Evolutionary conservation across 2,113 vertebrate species (phyloP).

Genomic region (Varanus komodoensis): DNA sequence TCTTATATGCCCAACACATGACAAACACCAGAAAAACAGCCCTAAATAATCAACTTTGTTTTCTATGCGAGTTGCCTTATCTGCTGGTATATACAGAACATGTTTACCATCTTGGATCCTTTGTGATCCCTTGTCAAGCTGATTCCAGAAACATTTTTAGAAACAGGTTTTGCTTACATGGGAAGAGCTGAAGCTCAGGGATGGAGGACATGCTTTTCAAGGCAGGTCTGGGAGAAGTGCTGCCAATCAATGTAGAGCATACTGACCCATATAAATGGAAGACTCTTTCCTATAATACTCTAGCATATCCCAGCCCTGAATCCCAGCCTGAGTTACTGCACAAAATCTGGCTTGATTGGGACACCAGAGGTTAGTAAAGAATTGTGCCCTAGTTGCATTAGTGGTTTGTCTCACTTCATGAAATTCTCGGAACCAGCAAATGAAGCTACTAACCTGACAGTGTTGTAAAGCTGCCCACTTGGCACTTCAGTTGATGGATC

Average conservation of each 20-base stretch:
- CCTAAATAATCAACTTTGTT: too few species aligned
- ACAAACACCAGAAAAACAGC: too few species aligned
- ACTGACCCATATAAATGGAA: background rate
- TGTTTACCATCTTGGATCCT: too few species aligned
- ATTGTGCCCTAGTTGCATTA: slow-evolving; percentile 43
- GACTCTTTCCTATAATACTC: background rate
- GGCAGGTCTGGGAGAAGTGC: background rate
- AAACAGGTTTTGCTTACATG: too few species aligned
- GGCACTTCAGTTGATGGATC: background rate
- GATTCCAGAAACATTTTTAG: too few species aligned
- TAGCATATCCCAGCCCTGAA: background rate
- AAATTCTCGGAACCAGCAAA: slow-evolving; percentile 48
- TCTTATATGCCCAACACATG: too few species aligned
- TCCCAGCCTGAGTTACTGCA: slow-evolving; percentile 49
- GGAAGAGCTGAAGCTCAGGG: too few species aligned
- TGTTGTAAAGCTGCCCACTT: slow-evolving; percentile 15
- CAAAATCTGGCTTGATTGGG: slow-evolving; percentile 49
- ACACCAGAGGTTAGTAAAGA: slow-evolving; percentile 51
- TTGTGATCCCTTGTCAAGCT: too few species aligned
- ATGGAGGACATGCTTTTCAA: too few species aligned
- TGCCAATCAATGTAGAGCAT: background rate
- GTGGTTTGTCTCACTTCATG: slow-evolving; percentile 58
- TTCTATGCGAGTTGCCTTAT: too few species aligned
- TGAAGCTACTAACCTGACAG: slow-evolving; percentile 20
- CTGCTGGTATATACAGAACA: too few species aligned